Conservation (phyloP, 2,888 invertebrate genomes). For the Noctuana brunneofusca region DNA sequence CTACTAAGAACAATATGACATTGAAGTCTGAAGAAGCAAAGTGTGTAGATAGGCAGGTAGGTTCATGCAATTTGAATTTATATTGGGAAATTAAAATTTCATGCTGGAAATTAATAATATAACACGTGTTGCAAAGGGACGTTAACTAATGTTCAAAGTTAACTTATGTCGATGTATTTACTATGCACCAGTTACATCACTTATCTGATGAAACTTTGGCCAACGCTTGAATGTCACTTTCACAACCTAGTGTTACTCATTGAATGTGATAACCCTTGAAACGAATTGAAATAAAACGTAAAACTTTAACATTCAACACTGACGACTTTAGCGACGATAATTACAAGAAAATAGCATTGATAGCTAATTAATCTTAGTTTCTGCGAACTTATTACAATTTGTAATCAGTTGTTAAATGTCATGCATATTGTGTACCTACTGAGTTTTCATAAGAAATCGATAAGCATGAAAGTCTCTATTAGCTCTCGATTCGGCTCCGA, state of each 20-base stretch:
- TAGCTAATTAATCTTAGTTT: background rate
- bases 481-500: slow-evolving; percentile 64
- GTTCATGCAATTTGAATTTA: background rate
- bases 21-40: no score
- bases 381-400: background rate
- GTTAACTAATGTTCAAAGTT: slow-evolving; percentile 22
- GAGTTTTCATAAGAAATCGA: slow-evolving; percentile 21
- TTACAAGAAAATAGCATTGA: slow-evolving; percentile 7
- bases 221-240: slow-evolving; percentile 28
- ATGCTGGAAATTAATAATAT: background rate
- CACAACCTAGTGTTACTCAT: slow-evolving; percentile 18
- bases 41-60: no score
- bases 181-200: slow-evolving; percentile 28
- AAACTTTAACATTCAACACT: background rate
- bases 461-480: slow-evolving; percentile 61
- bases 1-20: no score
- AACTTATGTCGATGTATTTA: slow-evolving; percentile 21
- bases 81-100: slow-evolving; percentile 4
- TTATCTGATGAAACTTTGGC: slow-evolving; percentile 32
- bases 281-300: background rate
- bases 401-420: slow-evolving; percentile 1
- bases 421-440: slow-evolving; percentile 1
- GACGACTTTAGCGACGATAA: background rate
- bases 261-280: slow-evolving; percentile 18
- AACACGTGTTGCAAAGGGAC: slow-evolving; percentile 3